Percentiles rank a stretch among this genome's conserved stretches.
Evolutionary conservation across 2,113 vertebrate genomes (phyloP).

Genomic region (Tringa solitaria): DNA sequence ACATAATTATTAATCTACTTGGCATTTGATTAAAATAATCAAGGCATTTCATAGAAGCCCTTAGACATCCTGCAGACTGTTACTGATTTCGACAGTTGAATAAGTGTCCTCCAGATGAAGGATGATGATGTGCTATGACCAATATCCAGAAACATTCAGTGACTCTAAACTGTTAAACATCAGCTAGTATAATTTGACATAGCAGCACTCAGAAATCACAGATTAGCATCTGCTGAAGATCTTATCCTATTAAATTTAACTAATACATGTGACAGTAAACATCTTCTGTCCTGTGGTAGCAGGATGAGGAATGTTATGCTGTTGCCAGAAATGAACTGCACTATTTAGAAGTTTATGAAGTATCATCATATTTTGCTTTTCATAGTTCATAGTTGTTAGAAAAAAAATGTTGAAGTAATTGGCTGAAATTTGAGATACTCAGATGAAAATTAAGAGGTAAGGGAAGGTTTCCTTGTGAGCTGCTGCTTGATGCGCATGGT

Average conservation of each 20-base stretch:
- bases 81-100: not conserved
- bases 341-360: not conserved
- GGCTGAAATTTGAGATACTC: not conserved
- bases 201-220: not conserved
- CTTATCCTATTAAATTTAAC: not conserved
- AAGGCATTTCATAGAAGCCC: not conserved
- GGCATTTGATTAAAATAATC: not conserved
- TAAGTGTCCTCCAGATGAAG: not conserved
- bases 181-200: not conserved
- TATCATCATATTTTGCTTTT: not conserved
- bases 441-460: not conserved
- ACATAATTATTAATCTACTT: not conserved
- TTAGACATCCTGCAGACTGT: not conserved
- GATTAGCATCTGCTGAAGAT: slow-evolving; percentile 3
- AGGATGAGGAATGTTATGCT: not conserved
- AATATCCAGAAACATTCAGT: not conserved
- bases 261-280: not conserved
- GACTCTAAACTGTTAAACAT: not conserved
- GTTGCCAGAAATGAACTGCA: not conserved
- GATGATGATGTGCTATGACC: not conserved
- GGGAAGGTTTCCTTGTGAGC: not conserved
- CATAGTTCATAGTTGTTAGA: not conserved
- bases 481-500: not conserved
- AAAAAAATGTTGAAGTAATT: not conserved
- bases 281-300: not conserved